Conservation (phyloP, 2,888 invertebrate species). For the Apamea crenata region DNA sequence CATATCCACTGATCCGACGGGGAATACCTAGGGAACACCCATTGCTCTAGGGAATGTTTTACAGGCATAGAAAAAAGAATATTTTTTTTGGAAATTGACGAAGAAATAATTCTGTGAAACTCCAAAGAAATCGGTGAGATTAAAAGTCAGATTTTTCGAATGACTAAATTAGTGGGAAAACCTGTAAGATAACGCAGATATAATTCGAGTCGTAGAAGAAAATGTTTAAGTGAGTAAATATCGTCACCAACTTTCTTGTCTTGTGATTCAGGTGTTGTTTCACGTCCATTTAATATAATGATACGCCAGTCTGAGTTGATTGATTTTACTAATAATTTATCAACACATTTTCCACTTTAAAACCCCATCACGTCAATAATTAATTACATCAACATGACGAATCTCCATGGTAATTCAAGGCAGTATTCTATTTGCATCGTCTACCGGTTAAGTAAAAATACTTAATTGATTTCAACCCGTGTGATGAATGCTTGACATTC, state of each 20-base stretch:
- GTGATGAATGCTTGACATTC: constrained; percentile 41
- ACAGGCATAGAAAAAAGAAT: neutral
- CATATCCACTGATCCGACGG: constrained; percentile 53
- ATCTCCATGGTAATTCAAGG: constrained; percentile 46
- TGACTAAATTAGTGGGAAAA: neutral
- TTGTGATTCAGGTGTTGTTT: constrained; percentile 3
- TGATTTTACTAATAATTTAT: neutral
- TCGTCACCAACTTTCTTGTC: neutral
- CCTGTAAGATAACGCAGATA: neutral
- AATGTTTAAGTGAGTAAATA: neutral
- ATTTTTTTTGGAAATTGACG: neutral
- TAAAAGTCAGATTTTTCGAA: neutral
- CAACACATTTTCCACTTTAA: constrained; percentile 28
- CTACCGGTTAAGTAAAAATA: constrained; percentile 42
- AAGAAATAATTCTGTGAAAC: neutral
- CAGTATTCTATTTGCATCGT: constrained; percentile 36
- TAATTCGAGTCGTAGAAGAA: neutral
- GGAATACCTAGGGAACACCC: constrained; percentile 47
- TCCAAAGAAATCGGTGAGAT: neutral
- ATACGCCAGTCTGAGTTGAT: neutral
- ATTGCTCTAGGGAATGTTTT: neutral
- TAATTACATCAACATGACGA: constrained; percentile 35
- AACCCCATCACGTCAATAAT: constrained; percentile 28
- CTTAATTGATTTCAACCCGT: constrained; percentile 49
- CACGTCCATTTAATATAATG: neutral